Evolutionary conservation across 1,140 invertebrate genomes (phyloP).

Genomic region (Hylaeus volcanicus): DNA sequence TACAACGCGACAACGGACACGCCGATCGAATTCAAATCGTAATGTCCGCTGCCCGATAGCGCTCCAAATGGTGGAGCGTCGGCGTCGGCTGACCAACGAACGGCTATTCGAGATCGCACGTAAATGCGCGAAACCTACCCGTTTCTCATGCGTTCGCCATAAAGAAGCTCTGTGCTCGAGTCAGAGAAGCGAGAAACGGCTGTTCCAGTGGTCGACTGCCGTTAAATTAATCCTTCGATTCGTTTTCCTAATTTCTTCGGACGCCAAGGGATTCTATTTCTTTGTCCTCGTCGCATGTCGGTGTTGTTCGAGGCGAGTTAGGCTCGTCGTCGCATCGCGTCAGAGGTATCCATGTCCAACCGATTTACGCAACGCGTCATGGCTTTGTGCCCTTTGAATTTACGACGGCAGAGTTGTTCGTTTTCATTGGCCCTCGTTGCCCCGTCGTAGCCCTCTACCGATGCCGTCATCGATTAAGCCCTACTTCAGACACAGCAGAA

Average conservation of each 20-base stretch:
- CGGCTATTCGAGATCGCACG: constrained; percentile 4
- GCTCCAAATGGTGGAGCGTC: constrained; percentile 2
- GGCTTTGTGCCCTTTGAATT: too few species aligned
- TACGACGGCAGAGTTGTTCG: too few species aligned
- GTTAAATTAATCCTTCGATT: constrained; percentile 53
- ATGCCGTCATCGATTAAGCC: too few species aligned
- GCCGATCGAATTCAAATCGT: constrained; percentile 23
- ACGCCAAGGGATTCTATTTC: neutral
- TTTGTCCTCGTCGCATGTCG: neutral
- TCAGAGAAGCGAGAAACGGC: constrained; percentile 22
- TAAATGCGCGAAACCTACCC: constrained; percentile 28
- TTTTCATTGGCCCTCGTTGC: too few species aligned
- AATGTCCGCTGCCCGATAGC: constrained; percentile 9
- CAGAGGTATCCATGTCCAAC: too few species aligned
- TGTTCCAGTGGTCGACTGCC: constrained; percentile 37
- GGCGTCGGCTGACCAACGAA: constrained; percentile 46
- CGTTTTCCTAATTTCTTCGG: constrained; percentile 30
- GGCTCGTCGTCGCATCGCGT: too few species aligned
- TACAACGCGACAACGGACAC: neutral
- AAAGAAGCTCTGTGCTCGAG: constrained; percentile 49
- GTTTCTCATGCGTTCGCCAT: constrained; percentile 11
- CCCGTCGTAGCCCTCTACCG: too few species aligned
- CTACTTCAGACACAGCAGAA: too few species aligned
- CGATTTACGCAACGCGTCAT: neutral
- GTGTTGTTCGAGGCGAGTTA: too few species aligned